Evolutionary conservation across 2,888 invertebrate genomes (phyloP), one percentile per base, ranked within the genome.

Genomic region (Drosophila mimica): DNA sequence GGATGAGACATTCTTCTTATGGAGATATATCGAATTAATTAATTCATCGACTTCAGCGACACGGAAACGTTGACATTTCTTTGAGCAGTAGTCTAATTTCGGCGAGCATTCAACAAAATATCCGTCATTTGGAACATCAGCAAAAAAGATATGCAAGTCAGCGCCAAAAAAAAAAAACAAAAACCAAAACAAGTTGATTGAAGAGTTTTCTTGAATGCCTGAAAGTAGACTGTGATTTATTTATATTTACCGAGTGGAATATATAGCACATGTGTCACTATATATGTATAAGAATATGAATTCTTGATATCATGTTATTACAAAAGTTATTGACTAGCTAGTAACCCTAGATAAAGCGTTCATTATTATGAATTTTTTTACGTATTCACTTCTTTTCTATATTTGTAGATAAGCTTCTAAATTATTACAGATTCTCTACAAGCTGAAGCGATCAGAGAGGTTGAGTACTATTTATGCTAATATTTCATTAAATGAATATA

Each of bases 1-100:
- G 40, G 58, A 74, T 80, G 52, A 46, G 59, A 53, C 49, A 66
- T 65, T 71, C 66, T 71, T 25, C 62, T 69, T 58, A 71, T 76
- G 58, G 36, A 66, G 66, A 81, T 76, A 38, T 63, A 75, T 70
- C 71, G 71, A 62, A 61, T 70, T 61, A 69, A 66, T 68, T 60
- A 40, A 30, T 58, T 43, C 69, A 59, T 66, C 40, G 48, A 49
- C 33, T 48, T 63, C 54, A 56, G 31, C 8, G 66, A 67, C 51
- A 30, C 69, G 76, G 68, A 65, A 74, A 64, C 33, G 31, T 49
- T 67, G 51, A 30, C 60, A 79, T 57, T 83, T 81, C 51, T 48
- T 52, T 31, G 8, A 25, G 28, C 61, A 36, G 5, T 63, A 25
- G 31, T 49, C 46, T 38, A 62, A 67, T 68, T 67, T 79, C n/a